Evolutionary conservation across 2,797 vertebrate genomes (phyloP), one percentile per base, ranked within the genome.

Genomic region (Platalea minor): DNA sequence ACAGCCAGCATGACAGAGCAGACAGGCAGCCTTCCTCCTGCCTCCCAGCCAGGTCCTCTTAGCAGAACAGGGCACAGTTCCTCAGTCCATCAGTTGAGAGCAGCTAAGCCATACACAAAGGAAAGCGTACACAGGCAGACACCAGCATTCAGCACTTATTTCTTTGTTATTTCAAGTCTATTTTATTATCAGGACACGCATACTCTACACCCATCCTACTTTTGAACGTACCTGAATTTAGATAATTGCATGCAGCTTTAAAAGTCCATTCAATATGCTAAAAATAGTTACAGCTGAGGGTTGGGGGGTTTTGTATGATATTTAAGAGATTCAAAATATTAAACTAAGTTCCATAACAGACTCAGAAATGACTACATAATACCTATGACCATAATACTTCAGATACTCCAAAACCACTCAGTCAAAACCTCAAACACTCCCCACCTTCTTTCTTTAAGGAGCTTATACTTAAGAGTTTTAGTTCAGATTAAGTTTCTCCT

Each of bases 381-480:
- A 76, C 31, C 80, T 85, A 77, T 14, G 56, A 56, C 60, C 35
- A 28, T 81, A 88, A 76, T 50, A 61, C 45, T 68, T 72, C 65
- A 91, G 35, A 79, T 77, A 94, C 11, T 48, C 56, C 67, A 78
- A 35, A 74, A 86, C 26, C 73, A 73, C 39, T 67, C 70, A 54
- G 45, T 59, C 53, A 91, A 78, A 88, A 54, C 50, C 56, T 61
- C 57, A 31, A 88, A 48, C 3, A 37, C 6, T 13, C 29, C 17
- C 39, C 46, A 65, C n/a, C 59, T 84, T 64, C 72, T 37, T 79
- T 72, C 85, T 88, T 91, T 82, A 94, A 95, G 69, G 28, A 67
- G 54, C 72, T 94, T 89, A 95, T 41, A 75, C 48, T 83, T 64
- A 48, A 45, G 79, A 72, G 85, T 83, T 85, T 91, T 69, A 91